Base-by-base conservation (phyloP, 2,888 invertebrate species). In the Agapetus fuscipes region DNA sequence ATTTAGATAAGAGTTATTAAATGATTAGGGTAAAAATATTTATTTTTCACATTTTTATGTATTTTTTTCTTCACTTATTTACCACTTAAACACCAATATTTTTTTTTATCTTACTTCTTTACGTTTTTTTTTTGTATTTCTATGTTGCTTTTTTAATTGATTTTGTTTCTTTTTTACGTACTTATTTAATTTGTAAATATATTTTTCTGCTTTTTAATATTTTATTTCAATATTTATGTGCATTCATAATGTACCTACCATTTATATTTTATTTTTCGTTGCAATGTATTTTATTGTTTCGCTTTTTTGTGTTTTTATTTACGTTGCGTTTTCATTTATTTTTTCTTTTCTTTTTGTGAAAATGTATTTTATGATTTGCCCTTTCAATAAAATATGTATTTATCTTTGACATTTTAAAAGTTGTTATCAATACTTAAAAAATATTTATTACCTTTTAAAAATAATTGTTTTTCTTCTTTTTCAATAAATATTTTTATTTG, bases 141-240 rank as follows among this genome's bases (percentile, higher is more conserved):
- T 42, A 14, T 34, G 43, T 11, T 40, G 3, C 12, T 34, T 29
- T 30, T 27, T 12, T 41, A 28, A 46, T 54, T 43, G 34, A 56
- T 53, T 33, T 16, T 15, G 20, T 25, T 15, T 20, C 17, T 39
- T 39, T 27, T 24, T 42, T 14, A 26, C 27, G 51, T 56, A 48
- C 44, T 44, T 30, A 29, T 51, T 53, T 39, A 45, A 55, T 54
- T 48, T 57, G 56, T 59, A 59, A 58, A 56, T 56, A n/a, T n/a
- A n/a, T n/a, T n/a, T 24, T 14, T 34, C 9, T 20, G 4, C 9
- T 20, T 20, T 20, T 20, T 9, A 20, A 20, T 20, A 9, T 20
- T 20, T 4, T 20, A 20, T 20, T 20, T 20, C 20, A 6, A 20
- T 20, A 20, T 6, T 20, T 20, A 6, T 20, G 9, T 20, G 4